Evolutionary conservation across 2,797 vertebrate genomes (phyloP).

Genomic region (Chaunax sp.): DNA sequence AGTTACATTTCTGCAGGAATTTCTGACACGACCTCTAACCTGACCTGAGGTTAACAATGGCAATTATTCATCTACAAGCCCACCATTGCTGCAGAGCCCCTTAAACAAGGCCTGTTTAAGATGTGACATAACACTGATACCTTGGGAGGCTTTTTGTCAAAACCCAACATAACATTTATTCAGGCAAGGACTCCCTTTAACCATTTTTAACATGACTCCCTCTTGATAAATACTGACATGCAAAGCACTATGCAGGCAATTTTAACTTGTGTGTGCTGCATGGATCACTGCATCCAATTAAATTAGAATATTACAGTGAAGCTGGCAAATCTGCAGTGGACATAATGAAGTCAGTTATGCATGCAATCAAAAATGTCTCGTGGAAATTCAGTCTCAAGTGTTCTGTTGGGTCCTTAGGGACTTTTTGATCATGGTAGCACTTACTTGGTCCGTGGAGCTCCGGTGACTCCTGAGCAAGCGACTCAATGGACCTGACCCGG

Average conservation of each 20-base stretch:
- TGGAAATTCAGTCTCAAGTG: slow-evolving; percentile 14
- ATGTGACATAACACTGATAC: slow-evolving; percentile 24
- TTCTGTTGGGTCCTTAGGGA: not conserved
- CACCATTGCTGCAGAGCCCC: not conserved
- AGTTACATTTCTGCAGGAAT: slow-evolving; percentile 45
- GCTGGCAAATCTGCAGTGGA: slow-evolving; percentile 22
- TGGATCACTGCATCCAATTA: slow-evolving; percentile 46
- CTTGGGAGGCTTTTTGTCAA: slow-evolving; percentile 6
- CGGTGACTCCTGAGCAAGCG: slow-evolving; percentile 79
- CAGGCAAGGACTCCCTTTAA: not conserved
- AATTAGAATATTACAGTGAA: slow-evolving; percentile 24
- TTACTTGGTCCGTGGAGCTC: slow-evolving; percentile 68
- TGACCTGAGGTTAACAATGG: slow-evolving; percentile 49
- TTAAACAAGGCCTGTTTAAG: slow-evolving; percentile 37
- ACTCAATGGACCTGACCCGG: slow-evolving; percentile 77
- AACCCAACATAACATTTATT: slow-evolving; percentile 11
- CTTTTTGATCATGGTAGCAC: slow-evolving; percentile 1
- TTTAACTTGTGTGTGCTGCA: slow-evolving; percentile 28
- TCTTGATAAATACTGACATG: slow-evolving; percentile 26
- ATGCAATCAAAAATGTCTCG: slow-evolving; percentile 15
- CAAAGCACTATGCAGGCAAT: slow-evolving; percentile 19
- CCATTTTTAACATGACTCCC: slow-evolving; percentile 5
- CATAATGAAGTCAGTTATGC: slow-evolving; percentile 38
- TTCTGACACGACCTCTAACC: slow-evolving; percentile 59
- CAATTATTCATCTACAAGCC: slow-evolving; percentile 45